Evolutionary conservation across 2,888 invertebrate genomes (phyloP).

Genomic region (Cistogaster globosa): DNA sequence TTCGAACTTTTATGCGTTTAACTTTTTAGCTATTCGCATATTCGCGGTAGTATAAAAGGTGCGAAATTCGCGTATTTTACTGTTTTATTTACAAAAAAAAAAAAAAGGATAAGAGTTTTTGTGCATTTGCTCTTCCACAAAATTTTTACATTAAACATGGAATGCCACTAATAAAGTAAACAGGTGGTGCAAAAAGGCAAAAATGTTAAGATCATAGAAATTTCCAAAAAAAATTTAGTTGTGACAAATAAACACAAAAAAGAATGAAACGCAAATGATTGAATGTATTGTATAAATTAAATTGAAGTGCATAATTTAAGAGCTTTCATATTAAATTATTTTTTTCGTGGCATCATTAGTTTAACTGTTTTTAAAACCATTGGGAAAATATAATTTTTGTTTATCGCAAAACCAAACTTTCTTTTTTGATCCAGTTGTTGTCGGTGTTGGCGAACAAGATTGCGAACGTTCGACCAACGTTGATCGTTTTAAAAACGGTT

Average conservation of each 20-base stretch:
- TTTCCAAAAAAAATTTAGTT: background rate
- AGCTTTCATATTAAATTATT: background rate
- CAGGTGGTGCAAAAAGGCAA: background rate
- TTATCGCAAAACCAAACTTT: slow-evolving; percentile 82
- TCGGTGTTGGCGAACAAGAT: slow-evolving; percentile 70
- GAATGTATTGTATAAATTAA: background rate
- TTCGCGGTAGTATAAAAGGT: too few species aligned
- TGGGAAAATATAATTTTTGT: slow-evolving; percentile 78
- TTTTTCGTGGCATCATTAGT: background rate
- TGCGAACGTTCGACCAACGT: slow-evolving; percentile 67
- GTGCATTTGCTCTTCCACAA: too few species aligned
- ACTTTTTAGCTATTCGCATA: too few species aligned
- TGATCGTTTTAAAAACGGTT: slow-evolving; percentile 66
- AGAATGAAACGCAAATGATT: background rate
- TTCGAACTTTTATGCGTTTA: too few species aligned
- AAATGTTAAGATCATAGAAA: background rate
- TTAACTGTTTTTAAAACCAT: slow-evolving; percentile 33
- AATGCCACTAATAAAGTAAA: background rate
- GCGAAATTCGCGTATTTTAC: too few species aligned
- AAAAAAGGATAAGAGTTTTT: too few species aligned
- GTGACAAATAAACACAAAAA: slow-evolving; percentile 29
- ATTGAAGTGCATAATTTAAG: background rate
- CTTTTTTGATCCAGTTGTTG: slow-evolving; percentile 76
- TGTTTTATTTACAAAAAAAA: too few species aligned
- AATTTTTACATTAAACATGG: too few species aligned